Conservation (phyloP, 2,113 vertebrate species). For the Anoura caudifer region DNA sequence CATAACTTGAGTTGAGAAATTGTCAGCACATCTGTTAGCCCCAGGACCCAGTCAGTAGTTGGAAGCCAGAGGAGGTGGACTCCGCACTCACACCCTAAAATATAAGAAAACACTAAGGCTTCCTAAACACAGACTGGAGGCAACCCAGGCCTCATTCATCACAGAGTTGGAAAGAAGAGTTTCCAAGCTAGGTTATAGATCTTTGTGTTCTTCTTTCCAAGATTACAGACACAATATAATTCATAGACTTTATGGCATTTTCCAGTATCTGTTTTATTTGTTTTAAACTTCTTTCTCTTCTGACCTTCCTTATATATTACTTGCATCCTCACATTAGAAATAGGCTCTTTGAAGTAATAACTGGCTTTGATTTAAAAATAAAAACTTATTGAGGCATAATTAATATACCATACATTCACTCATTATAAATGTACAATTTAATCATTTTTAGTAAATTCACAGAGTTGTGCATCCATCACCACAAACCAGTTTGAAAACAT, state of each 20-base stretch:
- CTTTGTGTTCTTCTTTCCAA: not conserved
- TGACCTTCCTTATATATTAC: not conserved
- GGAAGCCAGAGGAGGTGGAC: not conserved
- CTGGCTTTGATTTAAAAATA: not conserved
- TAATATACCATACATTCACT: not conserved
- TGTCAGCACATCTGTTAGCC: conserved; percentile 3
- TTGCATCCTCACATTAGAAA: not conserved
- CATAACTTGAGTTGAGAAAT: not conserved
- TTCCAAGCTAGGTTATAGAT: not conserved
- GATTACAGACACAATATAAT: not conserved
- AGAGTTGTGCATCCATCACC: not conserved
- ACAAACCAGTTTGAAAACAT: not conserved
- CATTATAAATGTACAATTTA: not conserved
- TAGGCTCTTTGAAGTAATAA: not conserved
- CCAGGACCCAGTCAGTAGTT: fast-evolving
- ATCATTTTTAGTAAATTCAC: not conserved
- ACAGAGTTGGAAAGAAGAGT: not conserved
- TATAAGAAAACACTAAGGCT: not conserved
- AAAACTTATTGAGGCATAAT: not conserved
- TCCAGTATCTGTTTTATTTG: not conserved
- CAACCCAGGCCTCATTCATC: not conserved
- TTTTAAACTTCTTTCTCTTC: not conserved
- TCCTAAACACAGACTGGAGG: not conserved
- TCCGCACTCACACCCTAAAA: not conserved
- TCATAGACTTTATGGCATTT: not conserved